phyloP scores from a whole-genome alignment of 2,113 vertebrate genomes.

The Cavia porcellus region DNA sequence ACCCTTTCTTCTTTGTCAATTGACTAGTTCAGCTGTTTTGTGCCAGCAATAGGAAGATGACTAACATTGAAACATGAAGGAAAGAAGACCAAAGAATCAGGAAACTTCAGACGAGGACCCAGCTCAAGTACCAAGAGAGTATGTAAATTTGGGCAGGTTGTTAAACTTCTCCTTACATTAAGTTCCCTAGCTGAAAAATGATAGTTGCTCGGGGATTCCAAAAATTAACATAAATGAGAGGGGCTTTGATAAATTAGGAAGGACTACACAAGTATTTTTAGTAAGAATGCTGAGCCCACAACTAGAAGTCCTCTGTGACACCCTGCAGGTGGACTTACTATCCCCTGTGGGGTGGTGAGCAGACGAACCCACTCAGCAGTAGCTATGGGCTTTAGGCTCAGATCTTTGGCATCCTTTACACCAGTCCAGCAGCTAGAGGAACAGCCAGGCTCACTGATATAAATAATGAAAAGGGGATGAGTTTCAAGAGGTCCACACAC shows the following conservation, averaged over 20 bases:
- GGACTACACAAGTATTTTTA: background rate
- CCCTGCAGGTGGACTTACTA: background rate
- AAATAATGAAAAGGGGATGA: background rate
- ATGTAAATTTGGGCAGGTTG: background rate
- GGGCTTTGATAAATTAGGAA: background rate
- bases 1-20: background rate
- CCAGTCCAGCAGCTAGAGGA: background rate
- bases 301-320: background rate
- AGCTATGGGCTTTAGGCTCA: background rate
- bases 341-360: accelerated
- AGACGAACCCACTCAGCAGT: background rate
- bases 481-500: background rate
- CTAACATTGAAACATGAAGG: background rate
- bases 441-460: background rate
- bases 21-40: background rate
- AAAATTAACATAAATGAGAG: background rate
- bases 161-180: background rate
- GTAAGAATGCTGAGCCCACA: background rate
- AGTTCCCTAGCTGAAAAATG: slow-evolving; percentile 15
- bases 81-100: background rate
- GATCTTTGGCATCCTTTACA: background rate
- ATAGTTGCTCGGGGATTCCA: background rate
- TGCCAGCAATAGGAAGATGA: background rate
- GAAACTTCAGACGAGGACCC: background rate
- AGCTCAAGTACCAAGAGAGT: background rate